phyloP scores from a whole-genome alignment of 1,140 invertebrate species.

The Propsilocerus akamusi region DNA sequence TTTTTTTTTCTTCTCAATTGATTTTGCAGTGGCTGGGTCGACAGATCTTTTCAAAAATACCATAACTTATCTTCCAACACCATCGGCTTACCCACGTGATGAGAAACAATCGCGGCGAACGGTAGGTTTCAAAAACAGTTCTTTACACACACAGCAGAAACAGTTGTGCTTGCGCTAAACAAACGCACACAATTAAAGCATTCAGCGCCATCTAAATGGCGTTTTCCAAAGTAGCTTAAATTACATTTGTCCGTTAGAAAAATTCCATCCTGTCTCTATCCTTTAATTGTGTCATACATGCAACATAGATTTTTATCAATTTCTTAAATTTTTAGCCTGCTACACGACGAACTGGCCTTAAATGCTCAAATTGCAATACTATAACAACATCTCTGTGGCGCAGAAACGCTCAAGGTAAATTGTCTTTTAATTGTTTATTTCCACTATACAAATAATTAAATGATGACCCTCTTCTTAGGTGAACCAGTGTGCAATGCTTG shows the following conservation, averaged over 20 bases:
- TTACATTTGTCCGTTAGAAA: too few species aligned
- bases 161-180: too few species aligned
- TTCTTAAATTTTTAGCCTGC: conserved; percentile 32
- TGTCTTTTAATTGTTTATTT: too few species aligned
- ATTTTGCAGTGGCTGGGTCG: not conserved
- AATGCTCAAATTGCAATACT: conserved; percentile 83
- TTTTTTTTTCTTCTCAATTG: not conserved
- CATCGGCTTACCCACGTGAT: conserved; percentile 29
- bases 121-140: conserved; percentile 43
- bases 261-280: too few species aligned
- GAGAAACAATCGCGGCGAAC: conserved; percentile 44
- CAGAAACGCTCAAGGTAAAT: conserved; percentile 60
- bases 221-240: too few species aligned
- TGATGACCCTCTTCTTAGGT: too few species aligned
- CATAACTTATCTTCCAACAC: conserved; percentile 10
- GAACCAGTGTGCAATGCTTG: conserved; percentile 91
- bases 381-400: conserved; percentile 77
- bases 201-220: too few species aligned
- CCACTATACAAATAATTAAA: too few species aligned
- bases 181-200: too few species aligned
- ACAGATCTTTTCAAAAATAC: not conserved
- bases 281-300: too few species aligned
- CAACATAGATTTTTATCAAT: too few species aligned
- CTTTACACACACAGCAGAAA: too few species aligned
- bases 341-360: conserved; percentile 56